Conservation (phyloP, 2,888 invertebrate species). For the Hypolimnas misippus region DNA sequence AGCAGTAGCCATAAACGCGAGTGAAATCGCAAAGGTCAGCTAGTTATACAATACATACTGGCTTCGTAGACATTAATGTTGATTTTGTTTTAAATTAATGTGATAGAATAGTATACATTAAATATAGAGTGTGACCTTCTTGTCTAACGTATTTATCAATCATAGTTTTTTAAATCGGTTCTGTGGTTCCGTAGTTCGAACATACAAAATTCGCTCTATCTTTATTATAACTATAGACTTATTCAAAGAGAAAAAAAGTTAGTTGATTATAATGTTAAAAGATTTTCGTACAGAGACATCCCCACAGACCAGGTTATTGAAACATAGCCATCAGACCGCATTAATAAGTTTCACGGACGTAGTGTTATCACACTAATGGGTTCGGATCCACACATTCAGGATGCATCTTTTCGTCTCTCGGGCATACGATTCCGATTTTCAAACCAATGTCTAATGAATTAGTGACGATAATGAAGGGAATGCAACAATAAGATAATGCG, state of each 20-base stretch:
- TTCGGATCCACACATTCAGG: constrained; percentile 42
- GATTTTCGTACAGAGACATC: constrained; percentile 7
- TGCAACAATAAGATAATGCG: constrained; percentile 17
- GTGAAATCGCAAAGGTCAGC: too few relatives aligned
- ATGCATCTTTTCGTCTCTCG: constrained; percentile 45
- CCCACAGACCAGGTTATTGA: constrained; percentile 14
- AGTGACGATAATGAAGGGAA: constrained; percentile 39
- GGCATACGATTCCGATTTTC: constrained; percentile 42
- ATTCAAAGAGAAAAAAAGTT: background rate
- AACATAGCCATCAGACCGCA: constrained; percentile 12
- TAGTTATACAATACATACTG: too few relatives aligned
- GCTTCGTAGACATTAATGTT: too few relatives aligned
- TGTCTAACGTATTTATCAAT: too few relatives aligned
- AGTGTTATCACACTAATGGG: constrained; percentile 46
- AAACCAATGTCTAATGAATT: constrained; percentile 43
- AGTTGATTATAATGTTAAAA: constrained; percentile 5
- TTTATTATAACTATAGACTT: too few relatives aligned
- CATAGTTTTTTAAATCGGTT: too few relatives aligned
- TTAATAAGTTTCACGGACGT: constrained; percentile 36
- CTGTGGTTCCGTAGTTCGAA: too few relatives aligned
- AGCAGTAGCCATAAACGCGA: too few relatives aligned
- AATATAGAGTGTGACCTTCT: too few relatives aligned
- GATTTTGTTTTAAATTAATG: too few relatives aligned
- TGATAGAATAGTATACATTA: too few relatives aligned
- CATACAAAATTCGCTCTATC: too few relatives aligned